A percentile compares a stretch with the other conserved stretches of the same genome.
phyloP scores from a whole-genome alignment of 2,797 vertebrate species.

The Myoxocephalus aenaeus region DNA sequence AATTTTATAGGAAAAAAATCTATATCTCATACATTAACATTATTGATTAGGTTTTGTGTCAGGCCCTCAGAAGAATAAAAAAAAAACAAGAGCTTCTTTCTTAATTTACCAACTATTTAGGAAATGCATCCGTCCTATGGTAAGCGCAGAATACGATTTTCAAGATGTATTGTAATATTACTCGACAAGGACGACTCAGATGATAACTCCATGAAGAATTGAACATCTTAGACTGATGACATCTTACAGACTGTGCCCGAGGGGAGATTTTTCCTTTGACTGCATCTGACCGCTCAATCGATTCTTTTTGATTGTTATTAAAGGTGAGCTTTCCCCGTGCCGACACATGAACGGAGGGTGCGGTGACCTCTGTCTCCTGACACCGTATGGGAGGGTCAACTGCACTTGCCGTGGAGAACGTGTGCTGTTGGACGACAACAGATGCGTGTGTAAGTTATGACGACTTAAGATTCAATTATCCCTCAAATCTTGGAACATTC shows the following conservation, averaged over 20 bases:
- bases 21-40: not conserved
- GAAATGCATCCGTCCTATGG: not conserved
- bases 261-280: not conserved
- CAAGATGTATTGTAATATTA: not conserved
- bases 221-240: not conserved
- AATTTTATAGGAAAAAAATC: conserved; percentile 16
- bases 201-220: not conserved
- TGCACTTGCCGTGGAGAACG: conserved; percentile 96
- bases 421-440: conserved; percentile 93
- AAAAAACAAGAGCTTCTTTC: not conserved
- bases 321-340: conserved; percentile 97
- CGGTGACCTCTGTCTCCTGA: conserved; percentile 95
- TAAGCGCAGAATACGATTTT: conserved; percentile 1
- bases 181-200: conserved; percentile 1
- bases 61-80: not conserved
- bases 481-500: not conserved
- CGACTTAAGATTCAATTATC: conserved; percentile 18
- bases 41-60: conserved; percentile 4
- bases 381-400: conserved; percentile 92
- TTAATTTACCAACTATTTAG: not conserved
- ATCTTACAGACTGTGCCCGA: not conserved
- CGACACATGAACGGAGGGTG: conserved; percentile 94
- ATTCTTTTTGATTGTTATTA: conserved; percentile 47
- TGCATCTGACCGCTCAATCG: conserved; percentile 9
- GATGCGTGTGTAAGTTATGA: conserved; percentile 98